Base-by-base conservation (phyloP, 2,113 vertebrate genomes). In the Crotalus helleri region DNA sequence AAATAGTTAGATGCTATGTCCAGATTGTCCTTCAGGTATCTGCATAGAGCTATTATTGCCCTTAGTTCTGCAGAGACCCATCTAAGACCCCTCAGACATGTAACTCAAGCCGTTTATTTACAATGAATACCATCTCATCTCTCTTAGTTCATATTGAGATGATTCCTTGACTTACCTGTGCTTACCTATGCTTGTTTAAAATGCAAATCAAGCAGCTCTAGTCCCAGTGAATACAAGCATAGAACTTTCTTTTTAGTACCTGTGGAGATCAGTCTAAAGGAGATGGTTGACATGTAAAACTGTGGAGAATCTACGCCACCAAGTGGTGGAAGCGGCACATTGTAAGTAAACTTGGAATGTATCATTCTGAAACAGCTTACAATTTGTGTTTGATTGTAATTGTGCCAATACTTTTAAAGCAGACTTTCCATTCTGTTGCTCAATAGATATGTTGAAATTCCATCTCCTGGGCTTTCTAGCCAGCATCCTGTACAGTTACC, bases 201-300 rank as follows among this genome's bases (percentile, higher is more conserved):
- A 94, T 97, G 96, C 97, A 97, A 97, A 97, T 98, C 97, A 97
- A 97, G 95, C 97, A 94, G 85, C 89, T 94, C 96, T 94, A 46
- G 93, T 96, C 96, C 95, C 96, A 94, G 92, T 94, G 91, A 95
- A 96, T 17, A 0, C 13, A 0, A 94, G 2, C 94, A 6, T 0
- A 96, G 94, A 95, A 93, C 95, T 96, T 97, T 96, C 95, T 49
- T 93, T 93, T 94, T 19, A 92, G 87, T 90, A 92, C 92, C 92
- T 96, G 93, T 93, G 94, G 93, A 93, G 95, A 93, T 57, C 91
- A 33, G n/a, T 88, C 13, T 5, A 88, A 33, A 91, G 93, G 39
- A 87, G 1, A 94, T 54, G 88, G 96, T 94, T 94, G 21, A 92
- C 44, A 88, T 44, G 69, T 17, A 39, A 39, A 81, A 81, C 6